Conservation (phyloP, 2,797 vertebrate genomes). For the Microchirus variegatus region DNA sequence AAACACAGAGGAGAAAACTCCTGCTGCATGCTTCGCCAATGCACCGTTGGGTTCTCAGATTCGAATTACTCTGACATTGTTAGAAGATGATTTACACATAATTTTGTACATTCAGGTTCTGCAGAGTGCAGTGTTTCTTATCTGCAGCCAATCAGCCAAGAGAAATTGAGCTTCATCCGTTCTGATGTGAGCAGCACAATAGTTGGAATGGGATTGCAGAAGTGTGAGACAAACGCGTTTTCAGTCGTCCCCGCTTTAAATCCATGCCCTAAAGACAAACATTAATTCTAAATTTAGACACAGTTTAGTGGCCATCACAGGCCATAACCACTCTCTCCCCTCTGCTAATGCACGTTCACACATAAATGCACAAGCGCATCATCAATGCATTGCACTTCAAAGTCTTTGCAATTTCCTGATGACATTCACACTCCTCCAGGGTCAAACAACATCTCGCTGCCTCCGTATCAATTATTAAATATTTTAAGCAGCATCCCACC, state of each 20-base stretch:
- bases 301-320: slow-evolving; percentile 87
- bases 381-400: slow-evolving; percentile 91
- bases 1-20: no score
- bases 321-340: slow-evolving; percentile 41
- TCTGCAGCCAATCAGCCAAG: neutral
- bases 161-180: neutral
- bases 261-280: slow-evolving; percentile 67
- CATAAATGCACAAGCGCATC: slow-evolving; percentile 17
- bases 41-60: no score
- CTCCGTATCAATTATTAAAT: slow-evolving; percentile 99
- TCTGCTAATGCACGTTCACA: slow-evolving; percentile 8
- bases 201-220: neutral
- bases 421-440: slow-evolving; percentile 99
- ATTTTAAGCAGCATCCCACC: slow-evolving; percentile 99
- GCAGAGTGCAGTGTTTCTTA: neutral
- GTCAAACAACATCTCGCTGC: slow-evolving; percentile 98
- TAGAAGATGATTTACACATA: no score
- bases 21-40: no score
- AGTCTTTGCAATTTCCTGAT: slow-evolving; percentile 97
- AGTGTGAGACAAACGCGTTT: neutral
- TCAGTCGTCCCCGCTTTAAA: slow-evolving; percentile 42
- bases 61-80: no score
- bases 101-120: neutral
- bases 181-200: neutral
- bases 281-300: slow-evolving; percentile 86